Evolutionary conservation across 2,797 vertebrate genomes (phyloP), one percentile per base, ranked within the genome.

Genomic region (Oreochromis mossambicus): DNA sequence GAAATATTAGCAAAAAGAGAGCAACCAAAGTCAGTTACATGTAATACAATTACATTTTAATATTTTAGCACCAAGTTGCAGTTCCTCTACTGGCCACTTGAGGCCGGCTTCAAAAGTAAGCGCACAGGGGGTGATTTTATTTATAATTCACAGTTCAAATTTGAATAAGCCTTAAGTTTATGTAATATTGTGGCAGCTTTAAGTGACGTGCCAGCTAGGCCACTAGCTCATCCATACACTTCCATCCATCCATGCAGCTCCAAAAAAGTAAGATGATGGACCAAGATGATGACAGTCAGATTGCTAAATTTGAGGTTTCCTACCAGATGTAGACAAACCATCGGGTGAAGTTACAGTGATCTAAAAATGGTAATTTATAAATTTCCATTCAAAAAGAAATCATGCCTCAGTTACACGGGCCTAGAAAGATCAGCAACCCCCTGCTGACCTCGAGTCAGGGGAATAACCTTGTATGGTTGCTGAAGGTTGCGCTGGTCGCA

Each of bases 81-180:
- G 26, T 50, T 75, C 68, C 68, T 75, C 68, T 75, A 75, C 43
- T 75, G 26, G 68, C 26, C 43, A 75, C 43, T 75, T 75, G 15
- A 75, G 24, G 68, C 7, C 2, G 6, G 43, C 68, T 75, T 75
- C 68, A 50, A 73, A 73, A 7, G 43, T 29, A 11, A 48, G 68
- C 1, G 2, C 15, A 75, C 24, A 48, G 3, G 4, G 41, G 24
- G 9, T 48, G 3, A 73, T 75, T 75, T 73, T 73, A 73, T 73
- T 32, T 48, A 19, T 13, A 75, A 50, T 1, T 29, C 68, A 48
- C 41, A 48, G 14, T 46, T 73, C 2, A 46, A 73, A 48, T 73
- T 73, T 2, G 29, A 26, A 26, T 70, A 70, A 43, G n/a, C 8
- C 2, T 43, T 43, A 70, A 19, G 41, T 26, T 12, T 73, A 73